Evolutionary conservation across 2,888 invertebrate species (phyloP), one percentile per base, ranked within the genome.

Genomic region (Chorisops tibialis): DNA sequence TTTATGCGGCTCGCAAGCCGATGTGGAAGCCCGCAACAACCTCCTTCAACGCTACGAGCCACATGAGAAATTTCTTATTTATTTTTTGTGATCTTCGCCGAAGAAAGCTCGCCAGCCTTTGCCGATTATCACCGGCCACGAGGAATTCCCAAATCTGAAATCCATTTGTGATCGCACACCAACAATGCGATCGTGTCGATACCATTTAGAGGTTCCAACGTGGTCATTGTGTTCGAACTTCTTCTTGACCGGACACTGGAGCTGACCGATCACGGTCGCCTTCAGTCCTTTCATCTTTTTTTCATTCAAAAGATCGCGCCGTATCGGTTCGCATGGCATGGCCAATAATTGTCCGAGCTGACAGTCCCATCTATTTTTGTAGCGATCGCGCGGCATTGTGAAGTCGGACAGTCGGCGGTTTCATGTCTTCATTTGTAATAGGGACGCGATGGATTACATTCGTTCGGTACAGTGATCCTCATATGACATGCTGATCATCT

Each of bases 401-500:
- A 38, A 14, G 21, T 16, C 58, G 19, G 19, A n/a, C 43, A 45
- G 41, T 11, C 18, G 6, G 43, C 49, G 41, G 30, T 39, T 61
- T 52, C 52, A 61, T 61, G 61, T 61, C 61, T 61, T 51, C 38
- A 61, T 61, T 61, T 61, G 61, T 61, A 61, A 61, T 30, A 24
- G 45, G 39, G 37, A 45, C 47, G 38, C 12, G n/a, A 48, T 19
- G 38, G 24, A 41, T 48, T 30, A 56, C 35, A 56, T 30, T 24
- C 14, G 24, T 45, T 6, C 39, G 38, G 18, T n/a, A 50, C 41
- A 19, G 50, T 11, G 47, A 30, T 47, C 59, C 47, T 30, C 56
- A 59, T 48, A 59, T 59, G 59, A n/a, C n/a, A n/a, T n/a, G 30
- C 9, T 5, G 30, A 59, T 59, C 59, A 48, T 47, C 58, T n/a